phyloP scores from a whole-genome alignment of 2,888 invertebrate genomes.

The Drosophila subquinaria region DNA sequence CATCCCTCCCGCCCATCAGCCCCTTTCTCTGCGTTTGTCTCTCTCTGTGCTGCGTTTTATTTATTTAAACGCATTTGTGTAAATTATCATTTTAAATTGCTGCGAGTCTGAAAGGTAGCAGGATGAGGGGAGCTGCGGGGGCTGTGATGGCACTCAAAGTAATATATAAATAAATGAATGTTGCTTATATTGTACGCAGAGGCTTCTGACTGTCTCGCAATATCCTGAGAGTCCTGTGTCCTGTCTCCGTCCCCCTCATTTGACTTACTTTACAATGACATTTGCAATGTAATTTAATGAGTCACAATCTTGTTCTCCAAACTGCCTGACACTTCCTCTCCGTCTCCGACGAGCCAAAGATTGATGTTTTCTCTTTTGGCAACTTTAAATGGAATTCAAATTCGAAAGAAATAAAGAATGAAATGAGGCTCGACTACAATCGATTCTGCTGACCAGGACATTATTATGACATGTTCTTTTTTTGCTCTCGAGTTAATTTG shows the following conservation, averaged over 20 bases:
- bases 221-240: constrained; percentile 20
- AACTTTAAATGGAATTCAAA: constrained; percentile 75
- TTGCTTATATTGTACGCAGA: constrained; percentile 70
- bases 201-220: constrained; percentile 26
- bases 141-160: constrained; percentile 48
- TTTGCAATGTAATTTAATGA: constrained; percentile 82
- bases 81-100: constrained; percentile 84
- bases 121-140: not conserved
- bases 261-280: constrained; percentile 81
- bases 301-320: constrained; percentile 78
- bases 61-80: constrained; percentile 84
- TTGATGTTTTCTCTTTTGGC: constrained; percentile 69
- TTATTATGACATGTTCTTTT: constrained; percentile 66
- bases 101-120: constrained; percentile 27
- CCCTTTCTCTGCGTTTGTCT: constrained; percentile 20
- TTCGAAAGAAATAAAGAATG: constrained; percentile 32
- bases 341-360: constrained; percentile 47
- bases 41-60: constrained; percentile 73
- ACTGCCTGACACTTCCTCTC: constrained; percentile 79
- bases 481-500: constrained; percentile 67
- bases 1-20: not conserved
- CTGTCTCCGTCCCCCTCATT: constrained; percentile 46
- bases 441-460: constrained; percentile 76
- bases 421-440: constrained; percentile 23
- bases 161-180: constrained; percentile 82